Conservation (phyloP, 2,888 invertebrate genomes). For the Yponomeuta malinellus region DNA sequence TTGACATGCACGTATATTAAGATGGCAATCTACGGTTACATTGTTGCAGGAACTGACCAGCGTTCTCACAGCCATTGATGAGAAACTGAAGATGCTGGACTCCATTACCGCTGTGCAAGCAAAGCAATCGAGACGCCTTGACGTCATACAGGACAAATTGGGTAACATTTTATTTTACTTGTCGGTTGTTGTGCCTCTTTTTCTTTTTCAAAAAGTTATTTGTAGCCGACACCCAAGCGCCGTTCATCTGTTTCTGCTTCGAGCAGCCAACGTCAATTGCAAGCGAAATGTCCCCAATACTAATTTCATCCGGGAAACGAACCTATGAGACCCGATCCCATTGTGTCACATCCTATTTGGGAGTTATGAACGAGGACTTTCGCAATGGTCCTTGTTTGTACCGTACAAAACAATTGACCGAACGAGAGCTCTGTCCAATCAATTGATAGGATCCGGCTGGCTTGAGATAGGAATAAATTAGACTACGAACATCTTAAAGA, state of each 20-base stretch:
- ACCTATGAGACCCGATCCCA: conserved; percentile 25
- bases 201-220: not conserved
- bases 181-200: not conserved
- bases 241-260: too few relatives aligned
- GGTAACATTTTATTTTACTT: conserved; percentile 35
- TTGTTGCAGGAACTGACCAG: conserved; percentile 57
- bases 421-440: conserved; percentile 53
- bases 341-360: conserved; percentile 70
- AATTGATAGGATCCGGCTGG: conserved; percentile 48
- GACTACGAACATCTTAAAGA: not conserved
- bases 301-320: conserved; percentile 31
- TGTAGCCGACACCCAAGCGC: not conserved
- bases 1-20: not conserved
- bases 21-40: not conserved
- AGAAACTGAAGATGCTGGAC: conserved; percentile 57
- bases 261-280: not conserved
- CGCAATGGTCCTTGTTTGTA: conserved; percentile 41
- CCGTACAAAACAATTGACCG: conserved; percentile 52
- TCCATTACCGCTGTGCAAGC: conserved; percentile 55
- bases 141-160: conserved; percentile 66
- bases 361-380: conserved; percentile 46
- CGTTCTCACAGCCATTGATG: conserved; percentile 59
- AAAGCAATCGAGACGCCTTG: conserved; percentile 62
- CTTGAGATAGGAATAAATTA: conserved; percentile 3
- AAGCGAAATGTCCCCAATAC: not conserved